Evolutionary conservation across 2,113 vertebrate genomes (phyloP).

Genomic region (Chamaea fasciata): DNA sequence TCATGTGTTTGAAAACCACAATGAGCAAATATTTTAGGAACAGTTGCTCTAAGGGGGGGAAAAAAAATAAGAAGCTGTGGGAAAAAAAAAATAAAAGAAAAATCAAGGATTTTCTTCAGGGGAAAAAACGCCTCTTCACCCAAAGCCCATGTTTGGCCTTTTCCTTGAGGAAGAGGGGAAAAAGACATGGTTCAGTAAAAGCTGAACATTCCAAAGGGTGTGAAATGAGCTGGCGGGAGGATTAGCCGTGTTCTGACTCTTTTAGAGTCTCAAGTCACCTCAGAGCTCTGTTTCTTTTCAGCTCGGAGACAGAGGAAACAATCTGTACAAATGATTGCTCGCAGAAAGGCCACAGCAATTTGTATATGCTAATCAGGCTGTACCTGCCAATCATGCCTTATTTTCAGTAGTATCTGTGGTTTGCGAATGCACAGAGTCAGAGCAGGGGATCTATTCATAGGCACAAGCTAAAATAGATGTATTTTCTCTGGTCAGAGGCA

Average conservation of each 20-base stretch:
- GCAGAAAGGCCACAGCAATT: slow-evolving; percentile 43
- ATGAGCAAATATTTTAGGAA: slow-evolving; percentile 50
- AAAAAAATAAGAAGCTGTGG: not conserved
- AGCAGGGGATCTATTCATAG: slow-evolving; percentile 18
- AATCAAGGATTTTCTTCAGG: not conserved
- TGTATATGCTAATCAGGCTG: slow-evolving; percentile 12
- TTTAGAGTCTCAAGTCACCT: not conserved
- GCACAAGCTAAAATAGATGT: not conserved
- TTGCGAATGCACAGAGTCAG: slow-evolving; percentile 1
- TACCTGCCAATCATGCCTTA: slow-evolving; percentile 17
- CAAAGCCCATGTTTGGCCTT: not conserved
- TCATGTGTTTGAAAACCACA: slow-evolving; percentile 44
- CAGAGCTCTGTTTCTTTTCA: not conserved
- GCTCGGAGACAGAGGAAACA: not conserved
- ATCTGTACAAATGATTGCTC: slow-evolving; percentile 21
- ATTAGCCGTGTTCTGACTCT: not conserved
- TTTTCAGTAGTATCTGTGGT: slow-evolving; percentile 19
- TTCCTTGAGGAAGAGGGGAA: not conserved
- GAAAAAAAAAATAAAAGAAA: not conserved
- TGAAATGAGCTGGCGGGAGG: not conserved
- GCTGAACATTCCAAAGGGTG: not conserved
- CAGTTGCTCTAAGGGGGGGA: not conserved
- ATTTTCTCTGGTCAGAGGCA: slow-evolving; percentile 29
- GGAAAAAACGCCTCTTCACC: not conserved
- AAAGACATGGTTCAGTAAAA: not conserved